These are phyloP conservation scores for Tympanoctomys barrerae DNA, from an alignment of 2,797 vertebrate species.

Conservation along the genomic window DNA sequence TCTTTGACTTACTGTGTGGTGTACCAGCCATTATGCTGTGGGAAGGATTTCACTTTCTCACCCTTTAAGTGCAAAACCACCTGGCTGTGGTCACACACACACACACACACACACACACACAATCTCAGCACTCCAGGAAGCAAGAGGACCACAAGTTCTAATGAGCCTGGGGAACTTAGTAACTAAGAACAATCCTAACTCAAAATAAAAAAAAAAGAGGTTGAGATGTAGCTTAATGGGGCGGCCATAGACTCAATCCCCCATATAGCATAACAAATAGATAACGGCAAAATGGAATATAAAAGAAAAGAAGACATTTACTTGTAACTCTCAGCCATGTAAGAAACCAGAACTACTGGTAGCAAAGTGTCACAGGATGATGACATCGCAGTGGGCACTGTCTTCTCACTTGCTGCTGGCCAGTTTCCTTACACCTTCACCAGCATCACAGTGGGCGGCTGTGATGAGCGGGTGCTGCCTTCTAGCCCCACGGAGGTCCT, in stretches of 20 bases:
- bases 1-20: constrained; percentile 95
- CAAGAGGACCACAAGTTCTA: neutral
- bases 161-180: neutral
- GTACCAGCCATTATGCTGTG: constrained; percentile 93
- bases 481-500: constrained; percentile 96
- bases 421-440: constrained; percentile 95
- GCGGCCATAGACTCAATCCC: neutral
- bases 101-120: neutral
- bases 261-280: neutral
- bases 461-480: constrained; percentile 93
- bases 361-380: constrained; percentile 98
- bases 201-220: neutral
- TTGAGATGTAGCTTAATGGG: neutral
- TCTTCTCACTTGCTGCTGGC: constrained; percentile 92
- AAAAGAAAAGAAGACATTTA: constrained; percentile 86
- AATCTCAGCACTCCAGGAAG: neutral
- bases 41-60: constrained; percentile 96
- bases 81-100: neutral
- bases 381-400: constrained; percentile 95
- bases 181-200: neutral
- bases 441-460: constrained; percentile 96
- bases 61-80: constrained; percentile 96
- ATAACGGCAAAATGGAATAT: neutral
- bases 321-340: constrained; percentile 95
- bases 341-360: constrained; percentile 95